Conservation (phyloP, 2,797 vertebrate species). For the Helicolenus hilgendorfi region DNA sequence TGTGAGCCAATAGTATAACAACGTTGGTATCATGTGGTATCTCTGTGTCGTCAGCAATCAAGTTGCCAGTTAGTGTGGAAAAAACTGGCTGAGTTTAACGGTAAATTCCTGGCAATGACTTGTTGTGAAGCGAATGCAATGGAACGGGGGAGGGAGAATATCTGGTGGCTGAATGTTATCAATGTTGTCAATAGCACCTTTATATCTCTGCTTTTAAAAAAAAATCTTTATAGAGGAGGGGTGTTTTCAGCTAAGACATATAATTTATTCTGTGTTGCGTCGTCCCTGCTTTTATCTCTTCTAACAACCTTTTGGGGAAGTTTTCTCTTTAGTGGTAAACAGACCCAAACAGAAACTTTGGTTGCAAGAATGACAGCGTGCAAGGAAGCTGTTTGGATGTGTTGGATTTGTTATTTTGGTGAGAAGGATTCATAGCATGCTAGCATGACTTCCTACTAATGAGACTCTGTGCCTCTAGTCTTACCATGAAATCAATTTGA, state of each 20-base stretch:
- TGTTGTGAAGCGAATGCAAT: too few relatives aligned
- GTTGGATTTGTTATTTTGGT: not conserved
- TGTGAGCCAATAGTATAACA: too few relatives aligned
- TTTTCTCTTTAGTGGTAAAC: not conserved
- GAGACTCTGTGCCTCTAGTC: not conserved
- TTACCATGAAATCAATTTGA: not conserved
- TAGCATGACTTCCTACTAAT: not conserved
- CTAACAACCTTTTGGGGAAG: not conserved
- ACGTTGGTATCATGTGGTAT: too few relatives aligned
- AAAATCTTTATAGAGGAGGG: not conserved
- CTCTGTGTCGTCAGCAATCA: too few relatives aligned
- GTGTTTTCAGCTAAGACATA: not conserved
- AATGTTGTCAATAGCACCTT: not conserved
- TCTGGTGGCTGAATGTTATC: not conserved
- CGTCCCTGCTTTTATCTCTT: not conserved
- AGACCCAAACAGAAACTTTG: not conserved
- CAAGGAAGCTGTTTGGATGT: not conserved
- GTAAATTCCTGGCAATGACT: too few relatives aligned
- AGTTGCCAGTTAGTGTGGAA: too few relatives aligned
- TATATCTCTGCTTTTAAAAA: not conserved
- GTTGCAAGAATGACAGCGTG: not conserved
- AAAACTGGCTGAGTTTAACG: not conserved
- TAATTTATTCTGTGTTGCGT: not conserved
- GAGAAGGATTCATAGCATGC: constrained; percentile 1
- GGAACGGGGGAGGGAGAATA: too few relatives aligned